These are phyloP conservation scores for Rotaria macrura DNA, from an alignment of 2,888 invertebrate genomes.

Conservation along the genomic window DNA sequence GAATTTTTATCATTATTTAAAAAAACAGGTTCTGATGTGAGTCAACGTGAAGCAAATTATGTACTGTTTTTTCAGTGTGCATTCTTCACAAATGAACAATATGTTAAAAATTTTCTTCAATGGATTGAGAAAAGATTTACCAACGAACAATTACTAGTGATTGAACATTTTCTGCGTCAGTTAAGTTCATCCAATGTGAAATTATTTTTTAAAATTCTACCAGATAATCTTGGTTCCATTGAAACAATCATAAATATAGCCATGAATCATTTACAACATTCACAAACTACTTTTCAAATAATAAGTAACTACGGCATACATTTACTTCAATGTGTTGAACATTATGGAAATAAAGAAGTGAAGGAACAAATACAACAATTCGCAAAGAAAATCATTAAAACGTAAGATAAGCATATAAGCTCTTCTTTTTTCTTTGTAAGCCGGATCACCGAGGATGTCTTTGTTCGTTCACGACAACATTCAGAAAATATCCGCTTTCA, in stretches of 20 bases:
- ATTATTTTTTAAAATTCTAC: neutral
- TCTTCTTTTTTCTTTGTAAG: no score
- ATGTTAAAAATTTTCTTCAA: neutral
- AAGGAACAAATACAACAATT: neutral
- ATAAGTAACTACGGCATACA: neutral
- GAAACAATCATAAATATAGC: neutral
- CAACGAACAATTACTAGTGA: neutral
- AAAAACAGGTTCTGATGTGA: neutral
- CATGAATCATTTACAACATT: neutral
- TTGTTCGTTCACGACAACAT: no score
- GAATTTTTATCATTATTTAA: neutral
- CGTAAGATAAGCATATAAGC: neutral
- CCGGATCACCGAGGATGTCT: no score
- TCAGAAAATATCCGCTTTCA: no score
- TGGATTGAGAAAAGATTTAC: neutral
- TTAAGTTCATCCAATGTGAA: neutral
- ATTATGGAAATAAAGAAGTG: neutral
- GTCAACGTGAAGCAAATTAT: neutral
- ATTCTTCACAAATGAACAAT: neutral
- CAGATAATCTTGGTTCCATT: neutral
- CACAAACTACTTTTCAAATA: neutral
- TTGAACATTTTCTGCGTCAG: neutral
- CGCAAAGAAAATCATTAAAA: neutral
- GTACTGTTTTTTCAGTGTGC: neutral
- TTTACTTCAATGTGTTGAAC: neutral